These are phyloP conservation scores for Channallabes apus DNA, from an alignment of 2,797 vertebrate species.

Conservation along the genomic window DNA sequence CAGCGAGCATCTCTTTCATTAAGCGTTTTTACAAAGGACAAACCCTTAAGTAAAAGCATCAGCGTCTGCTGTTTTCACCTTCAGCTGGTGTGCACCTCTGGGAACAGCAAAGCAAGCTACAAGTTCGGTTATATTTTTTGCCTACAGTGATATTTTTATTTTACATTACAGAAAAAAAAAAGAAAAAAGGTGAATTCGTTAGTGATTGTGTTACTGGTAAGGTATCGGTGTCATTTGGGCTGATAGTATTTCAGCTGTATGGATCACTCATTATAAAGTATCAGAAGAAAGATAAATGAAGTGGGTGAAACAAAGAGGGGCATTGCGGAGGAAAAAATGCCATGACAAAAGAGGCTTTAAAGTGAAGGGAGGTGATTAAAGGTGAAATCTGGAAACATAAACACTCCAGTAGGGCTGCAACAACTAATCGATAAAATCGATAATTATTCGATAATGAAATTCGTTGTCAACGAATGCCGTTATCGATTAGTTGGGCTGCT, in stretches of 20 bases:
- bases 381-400: constrained; percentile 52
- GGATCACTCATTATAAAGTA: constrained; percentile 78
- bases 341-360: constrained; percentile 48
- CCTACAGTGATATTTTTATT: constrained; percentile 37
- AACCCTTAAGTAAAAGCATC: background rate
- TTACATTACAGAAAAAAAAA: constrained; percentile 32
- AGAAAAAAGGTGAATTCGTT: constrained; percentile 53
- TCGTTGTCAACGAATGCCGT: no score
- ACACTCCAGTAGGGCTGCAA: no score
- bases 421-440: no score
- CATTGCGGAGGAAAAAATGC: constrained; percentile 44
- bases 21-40: background rate
- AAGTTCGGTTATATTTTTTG: constrained; percentile 66
- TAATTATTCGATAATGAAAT: no score
- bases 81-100: constrained; percentile 31
- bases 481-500: no score
- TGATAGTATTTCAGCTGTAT: constrained; percentile 91
- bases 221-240: constrained; percentile 66
- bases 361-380: constrained; percentile 59
- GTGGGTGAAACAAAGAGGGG: constrained; percentile 40
- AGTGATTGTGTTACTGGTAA: constrained; percentile 75
- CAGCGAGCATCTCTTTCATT: background rate
- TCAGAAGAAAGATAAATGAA: constrained; percentile 16
- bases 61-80: constrained; percentile 54
- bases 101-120: constrained; percentile 93